Conservation (phyloP, 1,140 invertebrate genomes). For the Goniozus legneri region DNA sequence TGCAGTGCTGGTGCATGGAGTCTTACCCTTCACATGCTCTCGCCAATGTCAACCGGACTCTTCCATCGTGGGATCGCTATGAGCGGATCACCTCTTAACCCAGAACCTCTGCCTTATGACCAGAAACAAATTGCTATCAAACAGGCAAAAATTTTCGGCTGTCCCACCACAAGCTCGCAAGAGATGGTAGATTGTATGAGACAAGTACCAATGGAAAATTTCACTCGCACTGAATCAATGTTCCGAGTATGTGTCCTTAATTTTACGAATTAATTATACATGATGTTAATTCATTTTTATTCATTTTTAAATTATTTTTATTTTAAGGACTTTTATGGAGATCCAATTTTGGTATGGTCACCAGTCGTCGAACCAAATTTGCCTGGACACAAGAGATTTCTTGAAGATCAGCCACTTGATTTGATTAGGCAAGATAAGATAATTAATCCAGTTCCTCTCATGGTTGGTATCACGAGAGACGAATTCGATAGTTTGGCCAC, state of each 20-base stretch:
- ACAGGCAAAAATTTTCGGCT: constrained; percentile 64
- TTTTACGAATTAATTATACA: too few relatives aligned
- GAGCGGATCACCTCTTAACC: constrained; percentile 65
- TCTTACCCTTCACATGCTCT: constrained; percentile 62
- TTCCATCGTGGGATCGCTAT: constrained; percentile 69
- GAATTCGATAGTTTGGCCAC: constrained; percentile 57
- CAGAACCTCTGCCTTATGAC: constrained; percentile 53
- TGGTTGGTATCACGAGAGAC: constrained; percentile 62
- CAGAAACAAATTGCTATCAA: constrained; percentile 59
- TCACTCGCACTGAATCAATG: constrained; percentile 9
- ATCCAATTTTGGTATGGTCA: constrained; percentile 61
- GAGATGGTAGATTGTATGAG: constrained; percentile 62
- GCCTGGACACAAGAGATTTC: constrained; percentile 60
- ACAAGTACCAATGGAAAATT: constrained; percentile 30
- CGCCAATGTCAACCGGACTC: constrained; percentile 59
- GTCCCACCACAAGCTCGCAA: constrained; percentile 55
- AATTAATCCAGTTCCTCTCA: constrained; percentile 60
- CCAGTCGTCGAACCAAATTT: constrained; percentile 65
- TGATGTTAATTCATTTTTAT: too few relatives aligned
- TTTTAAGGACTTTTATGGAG: constrained; percentile 54
- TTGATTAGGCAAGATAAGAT: constrained; percentile 54
- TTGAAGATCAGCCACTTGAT: constrained; percentile 57
- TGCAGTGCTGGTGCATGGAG: constrained; percentile 65
- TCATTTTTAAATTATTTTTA: constrained; percentile 49
- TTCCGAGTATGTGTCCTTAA: constrained; percentile 23